Evolutionary conservation across 2,797 vertebrate species (phyloP).

Genomic region (Nothura maculosa): DNA sequence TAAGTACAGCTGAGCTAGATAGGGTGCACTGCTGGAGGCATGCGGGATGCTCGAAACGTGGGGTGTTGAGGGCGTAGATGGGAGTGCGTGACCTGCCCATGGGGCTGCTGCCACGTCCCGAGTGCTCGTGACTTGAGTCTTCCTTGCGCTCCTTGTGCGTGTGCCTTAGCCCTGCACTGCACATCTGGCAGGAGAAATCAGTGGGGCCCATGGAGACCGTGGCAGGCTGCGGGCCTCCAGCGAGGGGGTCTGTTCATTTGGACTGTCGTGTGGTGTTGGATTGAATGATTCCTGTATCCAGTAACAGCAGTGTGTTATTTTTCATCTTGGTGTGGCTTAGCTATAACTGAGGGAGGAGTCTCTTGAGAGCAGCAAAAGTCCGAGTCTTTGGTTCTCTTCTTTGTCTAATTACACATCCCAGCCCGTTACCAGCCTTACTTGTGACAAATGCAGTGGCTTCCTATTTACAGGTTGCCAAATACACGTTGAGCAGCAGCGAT

Average conservation of each 20-base stretch:
- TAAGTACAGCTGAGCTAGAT: neutral
- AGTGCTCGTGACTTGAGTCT: accelerated
- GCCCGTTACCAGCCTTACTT: neutral
- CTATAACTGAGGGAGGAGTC: neutral
- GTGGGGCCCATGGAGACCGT: too few relatives aligned
- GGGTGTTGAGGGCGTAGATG: neutral
- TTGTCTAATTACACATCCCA: neutral
- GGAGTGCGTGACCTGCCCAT: accelerated
- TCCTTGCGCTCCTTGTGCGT: neutral
- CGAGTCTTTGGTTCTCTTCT: neutral
- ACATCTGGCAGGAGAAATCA: neutral
- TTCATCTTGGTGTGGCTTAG: neutral
- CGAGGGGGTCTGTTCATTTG: too few relatives aligned
- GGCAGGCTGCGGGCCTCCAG: too few relatives aligned
- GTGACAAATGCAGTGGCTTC: neutral
- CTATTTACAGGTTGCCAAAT: neutral
- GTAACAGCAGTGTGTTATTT: neutral
- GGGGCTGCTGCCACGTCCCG: neutral
- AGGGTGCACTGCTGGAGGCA: neutral
- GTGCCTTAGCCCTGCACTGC: neutral
- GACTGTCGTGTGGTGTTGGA: too few relatives aligned
- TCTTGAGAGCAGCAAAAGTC: neutral
- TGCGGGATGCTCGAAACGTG: neutral
- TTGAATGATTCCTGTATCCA: too few relatives aligned
- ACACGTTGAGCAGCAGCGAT: neutral